Percentiles rank a stretch among this genome's conserved stretches.
phyloP scores from a whole-genome alignment of 2,113 vertebrate species.

The Pachyramphus minor region DNA sequence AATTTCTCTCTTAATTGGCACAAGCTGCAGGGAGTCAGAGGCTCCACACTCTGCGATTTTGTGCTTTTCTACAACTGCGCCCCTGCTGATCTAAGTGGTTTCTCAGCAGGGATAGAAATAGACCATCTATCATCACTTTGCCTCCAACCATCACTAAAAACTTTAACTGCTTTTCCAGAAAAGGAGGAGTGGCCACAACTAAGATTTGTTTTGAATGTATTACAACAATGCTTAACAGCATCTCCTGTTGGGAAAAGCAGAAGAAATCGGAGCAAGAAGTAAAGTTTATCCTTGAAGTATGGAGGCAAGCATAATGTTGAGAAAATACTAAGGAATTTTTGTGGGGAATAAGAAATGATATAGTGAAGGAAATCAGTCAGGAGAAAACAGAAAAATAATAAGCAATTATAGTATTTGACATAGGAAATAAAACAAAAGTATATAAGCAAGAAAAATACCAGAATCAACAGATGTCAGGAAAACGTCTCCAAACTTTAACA shows the following conservation, averaged over 20 bases:
- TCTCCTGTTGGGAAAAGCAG: not conserved
- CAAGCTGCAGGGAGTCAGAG: not conserved
- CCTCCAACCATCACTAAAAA: not conserved
- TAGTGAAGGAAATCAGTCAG: not conserved
- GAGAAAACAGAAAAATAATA: not conserved
- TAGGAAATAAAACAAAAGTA: not conserved
- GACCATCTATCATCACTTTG: not conserved
- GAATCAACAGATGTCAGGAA: not conserved
- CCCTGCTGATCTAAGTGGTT: not conserved
- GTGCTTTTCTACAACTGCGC: not conserved
- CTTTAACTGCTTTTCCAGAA: not conserved
- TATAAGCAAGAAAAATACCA: not conserved
- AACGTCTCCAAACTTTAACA: not conserved
- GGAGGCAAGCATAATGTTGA: not conserved
- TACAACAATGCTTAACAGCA: not conserved
- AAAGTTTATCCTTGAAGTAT: not conserved
- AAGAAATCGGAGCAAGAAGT: not conserved
- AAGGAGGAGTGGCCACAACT: not conserved
- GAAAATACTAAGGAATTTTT: not conserved
- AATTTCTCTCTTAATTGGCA: not conserved
- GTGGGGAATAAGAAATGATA: not conserved
- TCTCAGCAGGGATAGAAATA: not conserved
- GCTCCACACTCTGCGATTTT: not conserved
- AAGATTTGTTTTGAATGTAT: not conserved
- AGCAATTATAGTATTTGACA: not conserved